Conservation (phyloP, 2,113 vertebrate species). For the Hystrix cristata region DNA sequence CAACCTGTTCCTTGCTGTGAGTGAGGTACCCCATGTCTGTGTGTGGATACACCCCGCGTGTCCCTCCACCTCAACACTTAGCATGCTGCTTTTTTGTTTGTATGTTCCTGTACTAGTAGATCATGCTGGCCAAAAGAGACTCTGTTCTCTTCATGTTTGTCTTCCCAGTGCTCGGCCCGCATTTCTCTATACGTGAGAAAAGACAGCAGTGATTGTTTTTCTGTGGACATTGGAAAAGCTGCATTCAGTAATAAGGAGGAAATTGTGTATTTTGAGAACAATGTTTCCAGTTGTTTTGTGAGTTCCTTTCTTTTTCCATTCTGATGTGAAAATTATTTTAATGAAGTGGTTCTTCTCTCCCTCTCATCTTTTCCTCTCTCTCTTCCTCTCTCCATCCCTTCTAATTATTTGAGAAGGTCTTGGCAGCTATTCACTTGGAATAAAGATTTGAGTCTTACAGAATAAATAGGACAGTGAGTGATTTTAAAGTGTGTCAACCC, state of each 20-base stretch:
- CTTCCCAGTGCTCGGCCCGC: not conserved
- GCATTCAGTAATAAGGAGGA: not conserved
- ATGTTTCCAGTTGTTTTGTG: constrained; percentile 20
- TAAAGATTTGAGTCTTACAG: constrained; percentile 53
- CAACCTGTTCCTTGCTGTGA: not conserved
- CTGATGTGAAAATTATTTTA: constrained; percentile 48
- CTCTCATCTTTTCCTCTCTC: not conserved
- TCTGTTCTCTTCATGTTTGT: not conserved
- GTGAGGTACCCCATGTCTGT: not conserved
- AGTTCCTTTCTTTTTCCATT: constrained; percentile 20
- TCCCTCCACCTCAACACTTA: not conserved
- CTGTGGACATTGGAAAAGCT: not conserved
- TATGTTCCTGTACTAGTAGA: not conserved
- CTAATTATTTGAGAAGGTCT: constrained; percentile 17
- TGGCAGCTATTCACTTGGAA: constrained; percentile 59
- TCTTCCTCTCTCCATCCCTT: rapidly evolving
- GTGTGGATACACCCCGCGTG: rapidly evolving
- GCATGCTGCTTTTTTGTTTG: not conserved
- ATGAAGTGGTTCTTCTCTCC: not conserved
- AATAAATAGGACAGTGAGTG: constrained; percentile 73
- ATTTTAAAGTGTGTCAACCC: constrained; percentile 73
- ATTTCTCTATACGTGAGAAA: not conserved
- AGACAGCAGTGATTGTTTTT: not conserved
- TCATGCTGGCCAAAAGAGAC: not conserved
- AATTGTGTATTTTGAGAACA: constrained; percentile 26